Evolutionary conservation across 2,888 invertebrate species (phyloP).

Genomic region (Phanerotoma sp.): DNA sequence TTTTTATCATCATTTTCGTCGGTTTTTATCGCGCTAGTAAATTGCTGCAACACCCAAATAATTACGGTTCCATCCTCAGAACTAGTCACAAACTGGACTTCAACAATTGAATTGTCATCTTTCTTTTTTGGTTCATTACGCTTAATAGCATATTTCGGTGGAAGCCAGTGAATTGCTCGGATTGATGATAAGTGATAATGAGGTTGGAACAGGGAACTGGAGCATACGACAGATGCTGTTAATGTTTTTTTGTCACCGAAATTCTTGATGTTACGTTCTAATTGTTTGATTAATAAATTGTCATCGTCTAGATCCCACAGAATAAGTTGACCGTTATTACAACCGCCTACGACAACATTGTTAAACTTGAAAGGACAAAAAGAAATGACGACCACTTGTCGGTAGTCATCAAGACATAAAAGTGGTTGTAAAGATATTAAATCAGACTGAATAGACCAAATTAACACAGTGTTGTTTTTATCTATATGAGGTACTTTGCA

Average conservation of each 20-base stretch:
- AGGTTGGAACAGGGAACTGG: slow-evolving; percentile 36
- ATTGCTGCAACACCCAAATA: slow-evolving; percentile 50
- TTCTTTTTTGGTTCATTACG: slow-evolving; percentile 39
- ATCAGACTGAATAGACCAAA: slow-evolving; percentile 41
- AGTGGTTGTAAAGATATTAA: slow-evolving; percentile 40
- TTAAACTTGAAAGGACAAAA: slow-evolving; percentile 50
- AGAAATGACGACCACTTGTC: slow-evolving; percentile 45
- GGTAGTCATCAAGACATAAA: slow-evolving; percentile 43
- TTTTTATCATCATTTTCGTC: slow-evolving; percentile 27
- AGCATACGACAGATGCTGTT: too few species aligned
- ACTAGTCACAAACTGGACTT: slow-evolving; percentile 50
- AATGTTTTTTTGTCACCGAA: too few species aligned
- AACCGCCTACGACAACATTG: slow-evolving; percentile 49
- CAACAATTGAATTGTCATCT: not conserved
- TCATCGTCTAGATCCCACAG: slow-evolving; percentile 49
- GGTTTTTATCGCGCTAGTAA: slow-evolving; percentile 24
- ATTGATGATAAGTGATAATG: slow-evolving; percentile 45
- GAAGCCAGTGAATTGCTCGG: slow-evolving; percentile 50
- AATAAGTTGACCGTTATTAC: slow-evolving; percentile 50
- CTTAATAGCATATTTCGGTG: slow-evolving; percentile 36
- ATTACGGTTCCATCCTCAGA: slow-evolving; percentile 49
- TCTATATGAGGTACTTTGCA: too few species aligned
- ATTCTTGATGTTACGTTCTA: too few species aligned
- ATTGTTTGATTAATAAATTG: slow-evolving; percentile 5
- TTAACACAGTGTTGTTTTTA: slow-evolving; percentile 19